Evolutionary conservation across 2,888 invertebrate species (phyloP).

Genomic region (Vesta saturnalis): DNA sequence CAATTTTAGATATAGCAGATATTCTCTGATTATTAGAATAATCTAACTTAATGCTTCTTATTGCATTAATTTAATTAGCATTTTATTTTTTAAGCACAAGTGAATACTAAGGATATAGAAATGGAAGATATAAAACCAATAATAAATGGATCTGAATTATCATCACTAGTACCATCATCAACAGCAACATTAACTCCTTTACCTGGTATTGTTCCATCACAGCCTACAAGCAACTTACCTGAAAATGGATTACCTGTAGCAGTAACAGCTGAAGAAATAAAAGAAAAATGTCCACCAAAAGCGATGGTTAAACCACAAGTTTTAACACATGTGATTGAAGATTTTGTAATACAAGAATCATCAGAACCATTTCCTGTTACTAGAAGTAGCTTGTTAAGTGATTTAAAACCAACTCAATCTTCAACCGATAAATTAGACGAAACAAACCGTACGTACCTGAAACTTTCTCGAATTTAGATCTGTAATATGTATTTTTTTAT

Average conservation of each 20-base stretch:
- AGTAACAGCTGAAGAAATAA: conserved; percentile 59
- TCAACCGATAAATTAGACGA: conserved; percentile 75
- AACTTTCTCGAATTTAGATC: too few species aligned
- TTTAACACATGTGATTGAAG: conserved; percentile 95
- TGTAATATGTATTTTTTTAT: conserved; percentile 37
- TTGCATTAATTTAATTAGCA: neutral
- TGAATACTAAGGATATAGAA: conserved; percentile 22
- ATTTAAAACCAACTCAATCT: conserved; percentile 57
- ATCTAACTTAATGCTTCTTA: too few species aligned
- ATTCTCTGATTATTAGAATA: too few species aligned
- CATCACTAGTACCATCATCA: conserved; percentile 39
- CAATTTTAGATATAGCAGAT: too few species aligned
- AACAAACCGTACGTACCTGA: conserved; percentile 79
- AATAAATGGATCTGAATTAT: conserved; percentile 45
- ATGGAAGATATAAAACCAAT: conserved; percentile 43
- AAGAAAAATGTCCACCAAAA: conserved; percentile 75
- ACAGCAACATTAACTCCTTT: conserved; percentile 56
- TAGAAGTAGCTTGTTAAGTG: conserved; percentile 58
- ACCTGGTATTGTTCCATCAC: conserved; percentile 57
- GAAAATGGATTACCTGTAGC: conserved; percentile 58
- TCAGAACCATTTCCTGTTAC: conserved; percentile 89
- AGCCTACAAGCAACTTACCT: conserved; percentile 44
- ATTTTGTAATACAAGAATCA: conserved; percentile 96
- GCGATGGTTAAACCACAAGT: conserved; percentile 96
- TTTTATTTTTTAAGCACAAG: neutral